Evolutionary conservation across 2,797 vertebrate species (phyloP).

Genomic region (Simalia tracyae): DNA sequence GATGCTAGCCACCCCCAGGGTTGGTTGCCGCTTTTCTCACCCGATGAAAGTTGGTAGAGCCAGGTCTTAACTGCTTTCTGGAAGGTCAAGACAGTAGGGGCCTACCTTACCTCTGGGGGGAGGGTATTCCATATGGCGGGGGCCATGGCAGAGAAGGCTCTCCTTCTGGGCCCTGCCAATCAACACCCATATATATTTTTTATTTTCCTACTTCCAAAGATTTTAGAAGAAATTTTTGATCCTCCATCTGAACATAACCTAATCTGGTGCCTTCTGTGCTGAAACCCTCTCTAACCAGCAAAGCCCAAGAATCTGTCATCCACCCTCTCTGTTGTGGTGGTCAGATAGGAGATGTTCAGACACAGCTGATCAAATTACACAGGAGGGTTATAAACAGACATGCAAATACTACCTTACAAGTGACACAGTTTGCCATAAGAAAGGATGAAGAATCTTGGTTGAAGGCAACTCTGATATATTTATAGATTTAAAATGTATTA

Average conservation of each 20-base stretch:
- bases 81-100: too few relatives aligned
- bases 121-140: too few relatives aligned
- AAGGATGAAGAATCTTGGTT: too few relatives aligned
- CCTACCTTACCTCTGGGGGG: too few relatives aligned
- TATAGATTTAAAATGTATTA: not conserved
- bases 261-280: not conserved
- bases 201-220: not conserved
- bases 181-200: not conserved
- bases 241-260: not conserved
- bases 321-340: not conserved
- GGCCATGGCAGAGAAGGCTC: too few relatives aligned
- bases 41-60: too few relatives aligned
- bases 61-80: too few relatives aligned
- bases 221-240: not conserved
- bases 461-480: not conserved
- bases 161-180: too few relatives aligned
- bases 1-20: too few relatives aligned
- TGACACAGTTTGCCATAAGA: not conserved
- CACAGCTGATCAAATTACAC: not conserved
- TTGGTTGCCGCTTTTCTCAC: too few relatives aligned
- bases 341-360: not conserved
- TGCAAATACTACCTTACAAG: not conserved
- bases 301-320: not conserved
- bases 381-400: not conserved
- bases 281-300: not conserved